phyloP scores from a whole-genome alignment of 1,140 invertebrate species.

The Probaryconus sp. region DNA sequence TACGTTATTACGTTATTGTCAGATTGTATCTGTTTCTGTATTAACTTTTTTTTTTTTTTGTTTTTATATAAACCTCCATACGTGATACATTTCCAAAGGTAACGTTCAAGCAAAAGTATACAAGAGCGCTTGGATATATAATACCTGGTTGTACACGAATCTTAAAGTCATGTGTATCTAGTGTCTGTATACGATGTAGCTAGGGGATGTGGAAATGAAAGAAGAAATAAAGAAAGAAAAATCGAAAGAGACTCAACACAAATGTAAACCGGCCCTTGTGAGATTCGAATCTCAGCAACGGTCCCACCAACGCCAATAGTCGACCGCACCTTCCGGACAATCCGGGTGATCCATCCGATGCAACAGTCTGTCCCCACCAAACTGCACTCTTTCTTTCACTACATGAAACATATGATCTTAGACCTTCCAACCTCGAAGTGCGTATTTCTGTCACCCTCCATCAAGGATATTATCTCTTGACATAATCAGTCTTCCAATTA shows the following conservation, averaged over 20 bases:
- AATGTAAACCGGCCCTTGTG: constrained; percentile 79
- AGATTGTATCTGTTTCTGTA: too few relatives aligned
- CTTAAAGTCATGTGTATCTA: constrained; percentile 66
- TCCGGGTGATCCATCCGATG: constrained; percentile 60
- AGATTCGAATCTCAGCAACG: constrained; percentile 74
- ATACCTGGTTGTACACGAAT: constrained; percentile 42
- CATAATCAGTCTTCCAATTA: constrained; percentile 75
- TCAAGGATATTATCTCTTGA: constrained; percentile 41
- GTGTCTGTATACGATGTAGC: constrained; percentile 55
- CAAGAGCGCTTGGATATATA: constrained; percentile 51
- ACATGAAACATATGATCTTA: constrained; percentile 17
- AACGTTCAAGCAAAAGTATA: constrained; percentile 29
- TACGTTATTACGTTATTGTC: too few relatives aligned
- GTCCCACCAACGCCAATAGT: constrained; percentile 75
- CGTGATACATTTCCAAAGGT: too few relatives aligned
- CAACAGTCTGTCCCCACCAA: constrained; percentile 9
- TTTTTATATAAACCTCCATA: too few relatives aligned
- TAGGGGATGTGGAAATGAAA: constrained; percentile 65
- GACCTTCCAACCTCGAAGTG: constrained; percentile 41
- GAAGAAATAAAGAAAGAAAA: constrained; percentile 66
- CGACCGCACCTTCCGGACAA: constrained; percentile 77
- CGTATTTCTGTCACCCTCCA: constrained; percentile 50
- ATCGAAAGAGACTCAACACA: constrained; percentile 62
- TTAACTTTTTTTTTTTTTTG: too few relatives aligned
- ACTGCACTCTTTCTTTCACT: constrained; percentile 11